These are phyloP conservation scores for Microplitis mediator DNA, from an alignment of 1,140 invertebrate genomes.

Conservation along the genomic window DNA sequence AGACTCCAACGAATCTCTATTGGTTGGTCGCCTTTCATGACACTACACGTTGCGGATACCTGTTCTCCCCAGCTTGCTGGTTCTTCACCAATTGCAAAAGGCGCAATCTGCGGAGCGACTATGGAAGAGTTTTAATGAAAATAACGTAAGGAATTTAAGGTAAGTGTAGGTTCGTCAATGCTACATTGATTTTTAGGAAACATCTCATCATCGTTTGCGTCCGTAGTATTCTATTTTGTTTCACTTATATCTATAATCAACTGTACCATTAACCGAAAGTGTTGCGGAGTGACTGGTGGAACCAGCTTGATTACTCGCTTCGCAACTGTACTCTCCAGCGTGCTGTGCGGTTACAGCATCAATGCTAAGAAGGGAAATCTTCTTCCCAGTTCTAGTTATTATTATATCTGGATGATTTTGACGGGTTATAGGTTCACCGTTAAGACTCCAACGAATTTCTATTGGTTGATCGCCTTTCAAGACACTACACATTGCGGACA, in stretches of 20 bases:
- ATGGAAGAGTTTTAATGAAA: too few relatives aligned
- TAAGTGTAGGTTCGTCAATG: too few relatives aligned
- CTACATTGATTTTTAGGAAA: too few relatives aligned
- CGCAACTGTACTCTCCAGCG: conserved; percentile 67
- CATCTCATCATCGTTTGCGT: too few relatives aligned
- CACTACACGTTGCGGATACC: conserved; percentile 71
- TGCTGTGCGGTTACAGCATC: conserved; percentile 65
- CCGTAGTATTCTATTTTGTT: too few relatives aligned
- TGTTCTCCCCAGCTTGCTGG: conserved; percentile 74
- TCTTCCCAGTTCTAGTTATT: conserved; percentile 73
- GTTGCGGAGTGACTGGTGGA: conserved; percentile 65
- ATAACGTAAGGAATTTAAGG: too few relatives aligned
- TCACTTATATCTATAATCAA: too few relatives aligned
- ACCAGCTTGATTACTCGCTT: conserved; percentile 64
- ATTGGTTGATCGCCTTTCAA: conserved; percentile 66
- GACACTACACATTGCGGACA: conserved; percentile 67
- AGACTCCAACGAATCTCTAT: conserved; percentile 68
- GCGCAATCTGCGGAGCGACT: conserved; percentile 74
- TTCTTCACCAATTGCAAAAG: conserved; percentile 73
- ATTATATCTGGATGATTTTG: conserved; percentile 69
- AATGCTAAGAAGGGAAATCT: conserved; percentile 70
- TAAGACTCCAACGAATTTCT: conserved; percentile 66
- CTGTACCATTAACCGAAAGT: conserved; percentile 67
- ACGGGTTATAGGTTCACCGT: conserved; percentile 66
- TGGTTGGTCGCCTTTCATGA: conserved; percentile 72